Percentiles rank a stretch among this genome's conserved stretches.
These are phyloP conservation scores for Pterocles burchelli DNA, from an alignment of 2,113 vertebrate genomes.

Conservation along the genomic window DNA sequence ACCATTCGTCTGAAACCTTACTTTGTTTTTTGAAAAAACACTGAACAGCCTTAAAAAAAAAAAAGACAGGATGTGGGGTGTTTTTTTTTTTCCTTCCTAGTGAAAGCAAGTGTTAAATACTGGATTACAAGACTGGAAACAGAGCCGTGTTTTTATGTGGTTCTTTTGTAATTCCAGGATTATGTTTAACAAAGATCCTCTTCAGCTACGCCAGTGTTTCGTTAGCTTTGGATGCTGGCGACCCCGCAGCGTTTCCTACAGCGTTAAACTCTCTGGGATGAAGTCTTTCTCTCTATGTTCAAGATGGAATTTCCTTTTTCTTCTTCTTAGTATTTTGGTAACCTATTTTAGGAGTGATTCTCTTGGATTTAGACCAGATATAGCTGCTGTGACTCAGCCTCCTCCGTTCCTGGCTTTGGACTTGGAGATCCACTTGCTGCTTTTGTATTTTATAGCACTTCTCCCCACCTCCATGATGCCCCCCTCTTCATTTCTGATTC, in stretches of 20 bases:
- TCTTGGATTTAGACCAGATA: slow-evolving; percentile 15
- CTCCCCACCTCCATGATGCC: not conserved
- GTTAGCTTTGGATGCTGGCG: not conserved
- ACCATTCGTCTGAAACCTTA: not conserved
- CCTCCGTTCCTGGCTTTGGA: not conserved
- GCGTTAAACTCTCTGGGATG: accelerated
- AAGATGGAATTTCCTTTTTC: slow-evolving; percentile 20
- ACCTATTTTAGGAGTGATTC: slow-evolving; percentile 21
- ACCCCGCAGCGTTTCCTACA: not conserved
- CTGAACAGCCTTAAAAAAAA: not conserved
- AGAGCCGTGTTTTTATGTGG: not conserved
- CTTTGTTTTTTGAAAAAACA: not conserved
- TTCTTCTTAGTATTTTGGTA: not conserved
- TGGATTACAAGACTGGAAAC: slow-evolving; percentile 3
- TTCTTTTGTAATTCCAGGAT: slow-evolving; percentile 11
- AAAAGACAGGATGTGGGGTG: not conserved
- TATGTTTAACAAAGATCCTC: slow-evolving; percentile 11
- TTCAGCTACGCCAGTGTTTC: not conserved
- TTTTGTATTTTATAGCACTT: not conserved
- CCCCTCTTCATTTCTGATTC: not conserved
- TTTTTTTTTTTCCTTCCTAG: not conserved
- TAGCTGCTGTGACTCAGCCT: slow-evolving; percentile 21
- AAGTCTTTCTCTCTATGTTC: not conserved
- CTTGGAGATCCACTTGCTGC: not conserved
- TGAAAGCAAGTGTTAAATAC: slow-evolving; percentile 7